Percentiles rank a stretch among this genome's conserved stretches.
Evolutionary conservation across 2,888 invertebrate species (phyloP).

Genomic region (Biston betularia): DNA sequence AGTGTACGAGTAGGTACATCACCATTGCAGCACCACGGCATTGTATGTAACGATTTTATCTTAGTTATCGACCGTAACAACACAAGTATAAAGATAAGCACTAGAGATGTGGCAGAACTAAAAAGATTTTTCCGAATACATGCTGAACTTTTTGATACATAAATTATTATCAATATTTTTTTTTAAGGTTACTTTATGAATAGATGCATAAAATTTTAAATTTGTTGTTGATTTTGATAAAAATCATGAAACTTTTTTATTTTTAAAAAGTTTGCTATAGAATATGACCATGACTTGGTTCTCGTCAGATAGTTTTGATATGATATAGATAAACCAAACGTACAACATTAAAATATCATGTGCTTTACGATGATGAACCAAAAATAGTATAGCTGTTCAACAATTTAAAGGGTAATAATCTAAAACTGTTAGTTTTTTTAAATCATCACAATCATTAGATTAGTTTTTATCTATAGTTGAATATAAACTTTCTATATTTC

Average conservation of each 20-base stretch:
- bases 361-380: constrained; percentile 4
- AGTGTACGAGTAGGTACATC: constrained; percentile 44
- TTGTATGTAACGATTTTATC: constrained; percentile 65
- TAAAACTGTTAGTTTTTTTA: not conserved
- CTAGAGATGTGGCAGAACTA: constrained; percentile 2
- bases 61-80: constrained; percentile 74
- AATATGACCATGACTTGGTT: too few relatives aligned
- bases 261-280: too few relatives aligned
- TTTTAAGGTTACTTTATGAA: too few relatives aligned
- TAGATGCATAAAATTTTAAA: too few relatives aligned
- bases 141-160: not conserved
- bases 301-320: too few relatives aligned
- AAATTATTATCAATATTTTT: too few relatives aligned
- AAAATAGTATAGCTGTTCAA: not conserved
- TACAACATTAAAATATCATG: not conserved
- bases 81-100: constrained; percentile 52
- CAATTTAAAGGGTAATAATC: not conserved
- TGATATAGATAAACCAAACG: not conserved
- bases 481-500: not conserved
- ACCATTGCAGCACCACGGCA: constrained; percentile 50
- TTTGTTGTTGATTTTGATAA: too few relatives aligned
- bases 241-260: too few relatives aligned
- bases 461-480: not conserved
- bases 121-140: constrained; percentile 15
- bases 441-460: not conserved